A percentile compares a stretch with the other conserved stretches of the same genome.
phyloP scores from a whole-genome alignment of 2,113 vertebrate species.

The Nasalis larvatus region DNA sequence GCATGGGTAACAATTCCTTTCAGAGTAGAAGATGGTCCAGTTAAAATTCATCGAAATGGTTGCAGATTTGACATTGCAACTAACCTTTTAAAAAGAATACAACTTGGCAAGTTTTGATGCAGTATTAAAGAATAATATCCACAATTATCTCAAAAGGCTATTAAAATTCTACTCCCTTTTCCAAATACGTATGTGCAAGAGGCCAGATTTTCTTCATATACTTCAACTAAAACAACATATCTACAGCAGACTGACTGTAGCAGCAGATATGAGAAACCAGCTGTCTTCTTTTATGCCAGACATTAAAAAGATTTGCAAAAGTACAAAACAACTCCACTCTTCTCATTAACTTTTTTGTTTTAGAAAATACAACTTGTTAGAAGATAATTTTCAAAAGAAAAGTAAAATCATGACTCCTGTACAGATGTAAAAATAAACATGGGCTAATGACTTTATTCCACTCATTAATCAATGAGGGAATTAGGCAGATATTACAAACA shows the following conservation, averaged over 20 bases:
- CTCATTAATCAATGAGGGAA: neutral
- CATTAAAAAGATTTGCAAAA: slow-evolving; percentile 50
- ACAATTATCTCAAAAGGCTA: slow-evolving; percentile 43
- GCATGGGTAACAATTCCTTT: neutral
- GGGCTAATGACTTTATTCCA: neutral
- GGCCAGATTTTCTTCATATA: slow-evolving; percentile 57
- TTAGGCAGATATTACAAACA: neutral
- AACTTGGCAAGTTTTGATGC: slow-evolving; percentile 24
- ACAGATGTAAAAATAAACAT: neutral
- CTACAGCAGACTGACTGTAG: slow-evolving; percentile 19
- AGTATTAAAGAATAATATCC: slow-evolving; percentile 47
- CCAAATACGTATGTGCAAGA: slow-evolving; percentile 5
- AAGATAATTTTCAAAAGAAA: neutral
- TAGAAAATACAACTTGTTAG: slow-evolving; percentile 17
- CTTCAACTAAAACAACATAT: slow-evolving; percentile 18
- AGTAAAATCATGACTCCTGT: neutral
- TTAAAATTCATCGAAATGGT: slow-evolving; percentile 1
- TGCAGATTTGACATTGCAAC: slow-evolving; percentile 2
- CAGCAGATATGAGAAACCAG: slow-evolving; percentile 32
- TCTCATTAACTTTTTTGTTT: neutral
- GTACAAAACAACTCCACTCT: neutral
- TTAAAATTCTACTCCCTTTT: slow-evolving; percentile 37
- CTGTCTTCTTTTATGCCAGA: slow-evolving; percentile 39
- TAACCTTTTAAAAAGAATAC: slow-evolving; percentile 52
- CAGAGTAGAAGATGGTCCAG: neutral